These are phyloP conservation scores for Lottia gigantea DNA, from an alignment of 2,888 invertebrate species.

Conservation along the genomic window DNA sequence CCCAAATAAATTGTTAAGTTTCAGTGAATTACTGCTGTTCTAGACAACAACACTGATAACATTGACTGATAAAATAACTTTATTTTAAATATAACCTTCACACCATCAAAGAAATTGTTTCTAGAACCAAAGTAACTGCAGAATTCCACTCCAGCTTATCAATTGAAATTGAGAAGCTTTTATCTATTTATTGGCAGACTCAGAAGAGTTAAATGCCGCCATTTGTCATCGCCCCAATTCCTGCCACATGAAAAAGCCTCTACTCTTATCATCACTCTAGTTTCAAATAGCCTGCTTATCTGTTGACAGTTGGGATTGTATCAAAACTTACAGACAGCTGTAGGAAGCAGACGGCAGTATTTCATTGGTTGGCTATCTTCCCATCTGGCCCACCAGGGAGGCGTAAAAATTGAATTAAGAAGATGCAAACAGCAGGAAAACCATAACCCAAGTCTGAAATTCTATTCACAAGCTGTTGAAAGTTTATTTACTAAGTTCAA, in stretches of 20 bases:
- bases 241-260: background rate
- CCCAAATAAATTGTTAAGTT: no score
- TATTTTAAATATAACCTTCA: no score
- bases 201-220: background rate
- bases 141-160: background rate
- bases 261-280: background rate
- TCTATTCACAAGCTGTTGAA: constrained; percentile 2
- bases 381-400: constrained; percentile 7
- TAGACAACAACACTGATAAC: no score
- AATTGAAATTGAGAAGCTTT: constrained; percentile 1
- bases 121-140: background rate
- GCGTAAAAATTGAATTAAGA: background rate
- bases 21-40: no score
- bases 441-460: background rate
- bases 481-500: constrained; percentile 1
- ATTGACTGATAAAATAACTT: no score
- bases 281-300: constrained; percentile 8
- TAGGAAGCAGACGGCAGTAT: background rate
- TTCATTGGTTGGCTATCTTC: background rate
- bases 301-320: background rate
- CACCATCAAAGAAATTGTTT: no score
- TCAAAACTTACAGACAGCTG: constrained; percentile 5
- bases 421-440: background rate
- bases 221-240: background rate
- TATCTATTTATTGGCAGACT: constrained; percentile 8